Conservation (phyloP, 2,797 vertebrate genomes). For the Huso huso region DNA sequence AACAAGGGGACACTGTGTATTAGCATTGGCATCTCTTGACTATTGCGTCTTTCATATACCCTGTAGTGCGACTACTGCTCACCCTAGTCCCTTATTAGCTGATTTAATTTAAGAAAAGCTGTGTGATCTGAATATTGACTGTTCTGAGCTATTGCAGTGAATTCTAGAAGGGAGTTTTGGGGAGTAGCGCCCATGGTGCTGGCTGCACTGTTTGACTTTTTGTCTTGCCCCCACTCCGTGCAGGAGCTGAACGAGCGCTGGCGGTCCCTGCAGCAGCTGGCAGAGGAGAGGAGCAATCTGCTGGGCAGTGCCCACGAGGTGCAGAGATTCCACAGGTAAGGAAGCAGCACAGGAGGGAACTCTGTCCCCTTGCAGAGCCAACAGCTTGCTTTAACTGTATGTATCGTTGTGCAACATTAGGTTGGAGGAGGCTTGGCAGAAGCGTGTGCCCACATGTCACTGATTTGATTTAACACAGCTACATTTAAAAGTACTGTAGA, state of each 20-base stretch:
- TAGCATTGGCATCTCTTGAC: no score
- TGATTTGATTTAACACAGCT: no score
- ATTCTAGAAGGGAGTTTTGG: no score
- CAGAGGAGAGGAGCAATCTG: conserved; percentile 92
- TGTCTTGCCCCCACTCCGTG: not conserved
- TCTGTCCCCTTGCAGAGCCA: not conserved
- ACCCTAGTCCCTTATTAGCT: not conserved
- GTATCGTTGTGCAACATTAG: not conserved
- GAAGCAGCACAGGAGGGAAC: not conserved
- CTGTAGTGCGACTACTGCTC: not conserved
- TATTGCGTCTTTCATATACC: no score
- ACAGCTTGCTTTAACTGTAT: not conserved
- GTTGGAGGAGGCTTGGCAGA: no score
- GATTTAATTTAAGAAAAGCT: conserved; percentile 10
- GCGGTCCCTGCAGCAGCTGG: conserved; percentile 89
- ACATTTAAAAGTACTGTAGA: not conserved
- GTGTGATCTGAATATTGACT: not conserved
- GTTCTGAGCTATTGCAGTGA: no score
- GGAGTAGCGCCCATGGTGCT: no score
- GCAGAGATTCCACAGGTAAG: conserved; percentile 94
- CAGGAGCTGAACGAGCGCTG: conserved; percentile 96
- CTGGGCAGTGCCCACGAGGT: conserved; percentile 95
- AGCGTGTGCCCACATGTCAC: no score
- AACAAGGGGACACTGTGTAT: no score
- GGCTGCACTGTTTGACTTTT: not conserved